Base-by-base conservation (phyloP, 1,140 invertebrate genomes). In the Drosophila trapezifrons region DNA sequence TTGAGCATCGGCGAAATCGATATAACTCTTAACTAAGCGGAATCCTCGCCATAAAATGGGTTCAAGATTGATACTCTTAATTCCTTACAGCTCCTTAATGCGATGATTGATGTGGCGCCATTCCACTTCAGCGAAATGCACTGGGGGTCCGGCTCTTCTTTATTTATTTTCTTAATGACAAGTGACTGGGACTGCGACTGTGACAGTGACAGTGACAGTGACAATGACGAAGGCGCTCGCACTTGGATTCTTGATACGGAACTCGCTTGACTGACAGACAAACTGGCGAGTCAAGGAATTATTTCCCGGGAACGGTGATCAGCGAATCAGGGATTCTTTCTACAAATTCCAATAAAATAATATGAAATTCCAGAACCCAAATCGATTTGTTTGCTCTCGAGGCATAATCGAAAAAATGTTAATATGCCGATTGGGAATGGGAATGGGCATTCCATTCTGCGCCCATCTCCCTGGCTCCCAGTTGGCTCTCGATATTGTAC, bases 81-180 rank as follows among this genome's bases (percentile, higher is more conserved):
- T 83, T 62, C 42, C 66, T 66, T 64, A 54, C 69, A 59, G 46
- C 51, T 56, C 43, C 59, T 76, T 86, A 86, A 86, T 78, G 38
- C 79, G 72, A 83, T 87, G 84, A 87, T 87, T 78, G 84, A 87
- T 87, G 84, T 80, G 84, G 84, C 84, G 84, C 84, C 84, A 67
- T 78, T 72, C 47, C 56, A 56, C 71, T 40, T 62, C 56, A 58
- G 42, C 29, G 15, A 64, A 72, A 59, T 72, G 66, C 56, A 66
- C 15, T 22, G 25, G 55, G 54, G 40, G 18, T 7, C 29, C 37
- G 25, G 65, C 9, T 46, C 35, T 38, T 42, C 25, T 1, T 27
- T 35, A 17, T 58, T 3, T 58, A 13, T 27, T 59, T n/a, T 27
- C 20, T 32, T 32, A 35, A 37, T 57, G 29, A 40, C 57, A 42